These are phyloP conservation scores for Sebastes fasciatus DNA, from an alignment of 2,113 vertebrate genomes.

Conservation along the genomic window DNA sequence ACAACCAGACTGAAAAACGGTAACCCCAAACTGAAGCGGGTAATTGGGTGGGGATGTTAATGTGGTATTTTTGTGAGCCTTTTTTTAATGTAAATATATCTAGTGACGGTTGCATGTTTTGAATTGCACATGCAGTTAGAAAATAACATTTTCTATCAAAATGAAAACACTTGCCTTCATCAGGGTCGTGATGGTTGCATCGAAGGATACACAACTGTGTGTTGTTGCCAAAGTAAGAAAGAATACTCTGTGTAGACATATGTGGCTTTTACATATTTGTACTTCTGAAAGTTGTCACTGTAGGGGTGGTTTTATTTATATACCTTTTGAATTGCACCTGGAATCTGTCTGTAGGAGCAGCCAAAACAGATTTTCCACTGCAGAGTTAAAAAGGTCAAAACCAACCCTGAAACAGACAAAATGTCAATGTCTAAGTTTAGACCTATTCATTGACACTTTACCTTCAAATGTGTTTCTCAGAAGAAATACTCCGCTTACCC, in stretches of 20 bases:
- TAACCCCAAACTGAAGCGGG: neutral
- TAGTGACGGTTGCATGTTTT: neutral
- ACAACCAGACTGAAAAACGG: neutral
- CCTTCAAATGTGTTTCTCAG: neutral
- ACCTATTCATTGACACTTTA: neutral
- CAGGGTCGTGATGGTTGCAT: neutral
- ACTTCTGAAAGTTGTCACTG: neutral
- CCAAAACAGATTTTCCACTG: conserved; percentile 24
- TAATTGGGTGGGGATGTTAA: neutral
- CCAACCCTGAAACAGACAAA: conserved; percentile 20
- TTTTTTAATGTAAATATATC: neutral
- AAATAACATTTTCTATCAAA: neutral
- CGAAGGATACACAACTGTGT: neutral
- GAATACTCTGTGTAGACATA: neutral
- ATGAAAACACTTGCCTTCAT: neutral
- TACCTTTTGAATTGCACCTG: conserved; percentile 11
- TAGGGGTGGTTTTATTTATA: neutral
- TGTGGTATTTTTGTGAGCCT: neutral
- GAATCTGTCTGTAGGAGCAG: conserved; percentile 39
- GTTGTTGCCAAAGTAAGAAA: neutral
- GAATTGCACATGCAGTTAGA: neutral
- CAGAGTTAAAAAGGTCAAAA: conserved; percentile 34
- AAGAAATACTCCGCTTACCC: neutral
- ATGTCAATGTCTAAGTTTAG: neutral
- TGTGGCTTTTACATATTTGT: neutral